Evolutionary conservation across 2,113 vertebrate genomes (phyloP).

Genomic region (Beaufortia kweichowensis): DNA sequence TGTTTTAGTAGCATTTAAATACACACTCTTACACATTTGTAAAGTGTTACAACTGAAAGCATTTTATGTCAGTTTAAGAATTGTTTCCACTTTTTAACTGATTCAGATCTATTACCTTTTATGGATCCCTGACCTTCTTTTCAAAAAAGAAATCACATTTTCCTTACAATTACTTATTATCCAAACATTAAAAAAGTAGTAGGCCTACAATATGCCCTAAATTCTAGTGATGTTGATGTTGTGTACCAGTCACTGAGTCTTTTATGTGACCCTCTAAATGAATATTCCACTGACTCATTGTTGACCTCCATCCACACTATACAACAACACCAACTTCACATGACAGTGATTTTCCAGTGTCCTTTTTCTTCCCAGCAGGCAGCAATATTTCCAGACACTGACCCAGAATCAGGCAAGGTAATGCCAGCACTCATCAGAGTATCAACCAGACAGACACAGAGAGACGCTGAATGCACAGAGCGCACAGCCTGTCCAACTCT

Average conservation of each 20-base stretch:
- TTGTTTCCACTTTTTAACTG: too few species aligned
- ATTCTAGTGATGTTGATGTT: too few species aligned
- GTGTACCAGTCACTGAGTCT: neutral
- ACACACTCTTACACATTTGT: neutral
- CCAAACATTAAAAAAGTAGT: too few species aligned
- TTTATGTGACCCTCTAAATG: neutral
- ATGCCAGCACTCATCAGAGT: neutral
- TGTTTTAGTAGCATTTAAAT: neutral
- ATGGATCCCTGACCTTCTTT: too few species aligned
- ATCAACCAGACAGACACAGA: neutral
- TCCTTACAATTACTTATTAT: too few species aligned
- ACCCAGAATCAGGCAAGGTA: neutral
- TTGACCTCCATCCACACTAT: neutral
- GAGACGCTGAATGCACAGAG: neutral
- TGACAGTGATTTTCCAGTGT: neutral
- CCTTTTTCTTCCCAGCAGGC: neutral
- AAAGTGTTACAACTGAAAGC: neutral
- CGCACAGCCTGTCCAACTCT: neutral
- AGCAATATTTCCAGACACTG: neutral
- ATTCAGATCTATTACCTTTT: too few species aligned
- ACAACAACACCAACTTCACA: neutral
- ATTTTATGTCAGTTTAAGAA: neutral
- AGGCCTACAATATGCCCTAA: too few species aligned
- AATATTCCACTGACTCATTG: constrained; percentile 4
- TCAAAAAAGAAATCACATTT: too few species aligned